phyloP scores from a whole-genome alignment of 1,140 invertebrate genomes.

The Prorops nasuta region DNA sequence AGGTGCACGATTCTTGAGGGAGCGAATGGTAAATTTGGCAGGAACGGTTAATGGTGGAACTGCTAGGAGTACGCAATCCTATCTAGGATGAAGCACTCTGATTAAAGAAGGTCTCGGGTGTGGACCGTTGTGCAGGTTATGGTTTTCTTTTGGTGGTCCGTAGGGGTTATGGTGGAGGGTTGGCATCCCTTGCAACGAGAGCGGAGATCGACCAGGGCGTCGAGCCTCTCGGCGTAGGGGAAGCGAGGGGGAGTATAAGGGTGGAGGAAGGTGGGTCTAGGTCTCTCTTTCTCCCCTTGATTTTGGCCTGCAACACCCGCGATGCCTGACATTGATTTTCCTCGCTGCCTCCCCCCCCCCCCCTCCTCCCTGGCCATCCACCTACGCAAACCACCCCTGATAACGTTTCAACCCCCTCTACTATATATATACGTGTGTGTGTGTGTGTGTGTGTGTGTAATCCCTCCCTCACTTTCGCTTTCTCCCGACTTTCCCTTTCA shows the following conservation, averaged over 20 bases:
- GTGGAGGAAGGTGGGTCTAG: conserved; percentile 8
- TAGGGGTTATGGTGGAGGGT: conserved; percentile 10
- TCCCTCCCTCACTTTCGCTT: conserved; percentile 8
- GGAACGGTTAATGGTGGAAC: too few relatives aligned
- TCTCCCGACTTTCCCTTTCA: too few relatives aligned
- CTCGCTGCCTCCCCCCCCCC: conserved; percentile 13
- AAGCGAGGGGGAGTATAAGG: conserved; percentile 7
- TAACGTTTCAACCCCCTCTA: too few relatives aligned
- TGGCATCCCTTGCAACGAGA: conserved; percentile 22
- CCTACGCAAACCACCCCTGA: too few relatives aligned
- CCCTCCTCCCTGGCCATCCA: conserved; percentile 4
- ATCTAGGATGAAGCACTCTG: too few relatives aligned
- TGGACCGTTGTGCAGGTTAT: conserved; percentile 47
- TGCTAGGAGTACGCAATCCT: too few relatives aligned
- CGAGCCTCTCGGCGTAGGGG: background rate
- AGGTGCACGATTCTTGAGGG: too few relatives aligned
- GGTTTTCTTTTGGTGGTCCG: conserved; percentile 35
- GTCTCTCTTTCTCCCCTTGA: conserved; percentile 24
- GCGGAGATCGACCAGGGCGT: conserved; percentile 19
- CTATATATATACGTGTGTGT: too few relatives aligned
- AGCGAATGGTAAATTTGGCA: too few relatives aligned
- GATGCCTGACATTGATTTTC: conserved; percentile 49
- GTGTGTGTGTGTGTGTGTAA: too few relatives aligned
- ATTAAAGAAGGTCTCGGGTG: conserved; percentile 30
- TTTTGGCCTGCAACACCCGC: conserved; percentile 29